A percentile compares a stretch with the other conserved stretches of the same genome.
These are phyloP conservation scores for Ptilorrhoa leucosticta DNA, from an alignment of 2,113 vertebrate species.

Conservation along the genomic window DNA sequence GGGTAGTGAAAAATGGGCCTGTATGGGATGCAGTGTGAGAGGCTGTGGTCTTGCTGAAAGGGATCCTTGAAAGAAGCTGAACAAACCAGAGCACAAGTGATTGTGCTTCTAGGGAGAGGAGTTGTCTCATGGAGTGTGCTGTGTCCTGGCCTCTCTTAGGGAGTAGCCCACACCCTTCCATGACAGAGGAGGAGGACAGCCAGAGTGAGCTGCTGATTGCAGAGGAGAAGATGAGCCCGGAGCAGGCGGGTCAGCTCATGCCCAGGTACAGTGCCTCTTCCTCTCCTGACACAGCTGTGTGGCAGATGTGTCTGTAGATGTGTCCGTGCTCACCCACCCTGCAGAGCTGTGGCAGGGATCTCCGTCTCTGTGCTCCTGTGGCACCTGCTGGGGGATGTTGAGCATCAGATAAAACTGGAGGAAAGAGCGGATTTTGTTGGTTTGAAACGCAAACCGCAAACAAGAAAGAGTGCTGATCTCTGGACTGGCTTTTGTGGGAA, in stretches of 20 bases:
- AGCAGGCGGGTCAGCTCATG: constrained; percentile 94
- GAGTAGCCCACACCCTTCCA: constrained; percentile 93
- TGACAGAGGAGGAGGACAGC: constrained; percentile 94
- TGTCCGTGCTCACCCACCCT: background rate
- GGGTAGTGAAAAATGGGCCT: background rate
- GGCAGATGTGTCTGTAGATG: background rate
- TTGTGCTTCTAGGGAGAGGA: background rate
- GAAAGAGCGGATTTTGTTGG: background rate
- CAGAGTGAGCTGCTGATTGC: constrained; percentile 93
- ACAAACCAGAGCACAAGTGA: fast-evolving
- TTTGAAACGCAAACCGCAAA: fast-evolving
- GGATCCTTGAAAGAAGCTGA: background rate
- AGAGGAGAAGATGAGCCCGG: constrained; percentile 95
- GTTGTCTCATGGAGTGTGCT: background rate
- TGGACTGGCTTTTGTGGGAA: background rate
- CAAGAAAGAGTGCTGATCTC: background rate
- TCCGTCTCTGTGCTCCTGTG: background rate
- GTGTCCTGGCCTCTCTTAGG: constrained; percentile 68
- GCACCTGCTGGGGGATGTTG: background rate
- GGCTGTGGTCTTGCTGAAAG: background rate
- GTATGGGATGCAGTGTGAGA: background rate
- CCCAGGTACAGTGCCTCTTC: constrained; percentile 77
- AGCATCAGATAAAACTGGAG: background rate
- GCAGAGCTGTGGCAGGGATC: background rate
- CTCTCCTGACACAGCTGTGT: fast-evolving